Conservation (phyloP, 2,888 invertebrate genomes). For the Drosophila longiperda region DNA sequence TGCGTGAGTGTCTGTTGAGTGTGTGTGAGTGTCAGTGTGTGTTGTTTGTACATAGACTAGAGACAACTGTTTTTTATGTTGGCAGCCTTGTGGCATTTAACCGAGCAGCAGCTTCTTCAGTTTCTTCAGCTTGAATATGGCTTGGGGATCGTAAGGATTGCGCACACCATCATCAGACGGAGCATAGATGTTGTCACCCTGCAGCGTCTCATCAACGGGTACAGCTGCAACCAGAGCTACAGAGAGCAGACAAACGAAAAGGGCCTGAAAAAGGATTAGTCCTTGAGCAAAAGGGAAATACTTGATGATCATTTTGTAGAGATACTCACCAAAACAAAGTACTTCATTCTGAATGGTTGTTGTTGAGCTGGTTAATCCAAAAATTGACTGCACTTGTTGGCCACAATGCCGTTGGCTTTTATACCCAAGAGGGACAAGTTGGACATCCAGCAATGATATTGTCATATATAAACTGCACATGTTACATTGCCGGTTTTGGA, state of each 20-base stretch:
- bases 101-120: conserved; percentile 83
- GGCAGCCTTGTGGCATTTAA: conserved; percentile 44
- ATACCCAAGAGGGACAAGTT: conserved; percentile 55
- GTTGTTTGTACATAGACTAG: conserved; percentile 53
- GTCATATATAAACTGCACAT: conserved; percentile 70
- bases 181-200: conserved; percentile 77
- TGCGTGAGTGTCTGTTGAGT: conserved; percentile 3
- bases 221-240: conserved; percentile 79
- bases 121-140: conserved; percentile 84
- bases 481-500: conserved; percentile 48
- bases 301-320: neutral
- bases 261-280: conserved; percentile 61
- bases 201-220: conserved; percentile 81
- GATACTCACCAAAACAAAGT: conserved; percentile 72
- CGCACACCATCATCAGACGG: conserved; percentile 73
- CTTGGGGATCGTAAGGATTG: conserved; percentile 81
- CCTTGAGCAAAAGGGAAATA: neutral
- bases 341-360: conserved; percentile 71
- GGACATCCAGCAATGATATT: conserved; percentile 60
- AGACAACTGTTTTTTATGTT: conserved; percentile 26
- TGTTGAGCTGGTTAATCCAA: conserved; percentile 65
- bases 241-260: conserved; percentile 80
- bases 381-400: conserved; percentile 72
- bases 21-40: neutral
- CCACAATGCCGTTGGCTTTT: conserved; percentile 62